A percentile compares a stretch with the other conserved stretches of the same genome.
These are phyloP conservation scores for Aleiodes leptofemur DNA, from an alignment of 2,888 invertebrate genomes.

Conservation along the genomic window DNA sequence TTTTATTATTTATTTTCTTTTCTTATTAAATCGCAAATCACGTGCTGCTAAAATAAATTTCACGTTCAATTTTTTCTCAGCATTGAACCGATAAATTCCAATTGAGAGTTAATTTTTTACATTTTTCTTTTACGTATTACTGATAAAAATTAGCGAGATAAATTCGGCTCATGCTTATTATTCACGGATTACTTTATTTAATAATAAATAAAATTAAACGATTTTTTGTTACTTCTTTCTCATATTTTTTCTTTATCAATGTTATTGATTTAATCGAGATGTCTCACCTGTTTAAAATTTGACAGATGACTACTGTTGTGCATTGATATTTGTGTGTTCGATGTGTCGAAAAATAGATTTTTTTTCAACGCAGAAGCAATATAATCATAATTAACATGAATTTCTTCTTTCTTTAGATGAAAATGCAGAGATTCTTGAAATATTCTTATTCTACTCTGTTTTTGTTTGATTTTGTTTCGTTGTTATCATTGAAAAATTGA, in stretches of 20 bases:
- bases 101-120: too few relatives aligned
- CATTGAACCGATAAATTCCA: too few relatives aligned
- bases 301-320: too few relatives aligned
- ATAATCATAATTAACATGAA: slow-evolving; percentile 14
- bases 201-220: too few relatives aligned
- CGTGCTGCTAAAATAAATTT: not conserved
- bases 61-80: not conserved
- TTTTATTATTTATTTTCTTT: slow-evolving; percentile 3
- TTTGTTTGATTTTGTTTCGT: not conserved
- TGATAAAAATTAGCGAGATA: too few relatives aligned
- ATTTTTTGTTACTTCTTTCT: too few relatives aligned
- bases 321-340: too few relatives aligned
- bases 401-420: not conserved
- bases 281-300: not conserved
- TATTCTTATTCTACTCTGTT: not conserved
- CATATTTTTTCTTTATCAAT: not conserved
- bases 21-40: slow-evolving; percentile 21
- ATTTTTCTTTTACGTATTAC: too few relatives aligned
- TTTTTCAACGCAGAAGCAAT: not conserved
- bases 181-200: too few relatives aligned
- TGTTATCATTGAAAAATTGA: not conserved
- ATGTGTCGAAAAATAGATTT: too few relatives aligned
- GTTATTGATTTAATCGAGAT: not conserved
- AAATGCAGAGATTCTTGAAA: not conserved
- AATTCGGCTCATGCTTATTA: too few relatives aligned